These are phyloP conservation scores for Pelobates cultripes DNA, from an alignment of 2,797 vertebrate genomes.

Conservation along the genomic window DNA sequence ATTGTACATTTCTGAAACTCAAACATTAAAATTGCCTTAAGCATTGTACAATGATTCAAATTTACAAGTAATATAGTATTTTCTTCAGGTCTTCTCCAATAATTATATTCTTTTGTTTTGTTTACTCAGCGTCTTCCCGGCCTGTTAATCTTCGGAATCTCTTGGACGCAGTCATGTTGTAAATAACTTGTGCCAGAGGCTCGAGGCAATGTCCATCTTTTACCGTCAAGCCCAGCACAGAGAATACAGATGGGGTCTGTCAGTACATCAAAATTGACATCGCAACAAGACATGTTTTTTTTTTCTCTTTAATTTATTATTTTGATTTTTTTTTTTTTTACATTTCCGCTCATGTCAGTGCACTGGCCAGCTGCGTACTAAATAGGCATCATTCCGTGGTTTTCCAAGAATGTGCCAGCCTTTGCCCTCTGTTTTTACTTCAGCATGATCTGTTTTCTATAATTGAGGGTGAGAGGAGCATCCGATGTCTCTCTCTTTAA, in stretches of 20 bases:
- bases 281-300: neutral
- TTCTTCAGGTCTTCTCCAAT: neutral
- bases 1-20: no score
- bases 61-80: no score
- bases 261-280: neutral
- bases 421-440: no score
- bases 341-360: neutral
- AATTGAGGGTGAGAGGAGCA: no score
- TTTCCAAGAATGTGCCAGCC: no score
- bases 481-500: no score
- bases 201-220: constrained; percentile 71
- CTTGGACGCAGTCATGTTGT: constrained; percentile 69
- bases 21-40: no score
- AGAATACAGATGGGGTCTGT: neutral
- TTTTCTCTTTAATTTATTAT: neutral
- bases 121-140: constrained; percentile 75
- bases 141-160: constrained; percentile 74
- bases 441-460: no score
- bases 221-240: constrained; percentile 25
- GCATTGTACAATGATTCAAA: no score
- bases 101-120: neutral
- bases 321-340: neutral
- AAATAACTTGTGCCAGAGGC: constrained; percentile 77
- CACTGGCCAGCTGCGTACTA: no score
- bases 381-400: no score